Percentiles rank a stretch among this genome's conserved stretches.
phyloP scores from a whole-genome alignment of 2,113 vertebrate genomes.

The Dendrocopos noguchii region DNA sequence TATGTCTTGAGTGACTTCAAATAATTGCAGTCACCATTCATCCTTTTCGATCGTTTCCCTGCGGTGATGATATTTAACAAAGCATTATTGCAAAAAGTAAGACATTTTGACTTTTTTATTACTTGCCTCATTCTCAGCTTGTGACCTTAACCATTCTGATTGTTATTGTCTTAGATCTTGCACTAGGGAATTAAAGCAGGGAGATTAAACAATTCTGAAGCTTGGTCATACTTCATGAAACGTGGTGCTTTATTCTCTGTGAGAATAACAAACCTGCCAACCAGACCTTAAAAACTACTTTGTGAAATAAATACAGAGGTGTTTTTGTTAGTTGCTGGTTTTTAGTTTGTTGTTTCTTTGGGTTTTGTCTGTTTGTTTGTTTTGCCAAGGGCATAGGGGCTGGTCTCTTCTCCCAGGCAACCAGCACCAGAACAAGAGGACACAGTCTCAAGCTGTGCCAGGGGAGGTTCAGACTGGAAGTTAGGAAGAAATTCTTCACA shows the following conservation, averaged over 20 bases:
- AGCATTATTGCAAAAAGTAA: conserved; percentile 12
- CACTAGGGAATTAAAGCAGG: conserved; percentile 15
- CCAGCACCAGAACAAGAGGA: no score
- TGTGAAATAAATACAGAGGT: neutral
- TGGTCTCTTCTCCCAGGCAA: no score
- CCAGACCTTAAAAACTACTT: neutral
- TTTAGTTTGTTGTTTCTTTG: no score
- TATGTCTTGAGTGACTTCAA: neutral
- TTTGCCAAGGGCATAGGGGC: neutral
- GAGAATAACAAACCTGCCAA: neutral
- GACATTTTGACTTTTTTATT: conserved; percentile 32
- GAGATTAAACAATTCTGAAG: conserved; percentile 3
- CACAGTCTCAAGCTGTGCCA: no score
- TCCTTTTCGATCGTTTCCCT: conserved; percentile 22
- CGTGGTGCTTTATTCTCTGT: conserved; percentile 17
- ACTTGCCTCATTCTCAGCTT: conserved; percentile 23
- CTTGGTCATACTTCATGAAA: neutral
- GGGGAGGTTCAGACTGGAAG: no score
- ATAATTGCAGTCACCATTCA: conserved; percentile 21
- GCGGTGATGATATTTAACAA: conserved; percentile 33
- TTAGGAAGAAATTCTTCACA: no score
- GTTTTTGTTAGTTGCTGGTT: no score
- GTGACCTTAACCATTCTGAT: conserved; percentile 28
- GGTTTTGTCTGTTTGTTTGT: no score
- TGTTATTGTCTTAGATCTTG: conserved; percentile 18